Percentiles rank a stretch among this genome's conserved stretches.
Conservation (phyloP, 2,113 vertebrate genomes). For the Syngnathus typhle region DNA sequence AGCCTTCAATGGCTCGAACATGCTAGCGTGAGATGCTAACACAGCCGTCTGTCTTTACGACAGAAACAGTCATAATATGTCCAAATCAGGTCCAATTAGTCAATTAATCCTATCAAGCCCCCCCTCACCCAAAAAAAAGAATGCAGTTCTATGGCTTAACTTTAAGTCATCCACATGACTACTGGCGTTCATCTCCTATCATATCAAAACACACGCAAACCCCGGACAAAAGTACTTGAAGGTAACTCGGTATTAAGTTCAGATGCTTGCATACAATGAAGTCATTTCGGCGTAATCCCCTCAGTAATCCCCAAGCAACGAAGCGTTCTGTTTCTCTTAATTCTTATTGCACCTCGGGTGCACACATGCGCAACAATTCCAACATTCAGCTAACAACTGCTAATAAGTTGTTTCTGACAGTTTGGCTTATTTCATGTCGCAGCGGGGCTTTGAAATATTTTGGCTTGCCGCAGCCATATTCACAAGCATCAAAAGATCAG, state of each 20-base stretch:
- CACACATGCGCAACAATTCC: constrained; percentile 15
- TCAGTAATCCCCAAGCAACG: constrained; percentile 27
- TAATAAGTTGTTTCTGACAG: constrained; percentile 51
- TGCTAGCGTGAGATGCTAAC: neutral
- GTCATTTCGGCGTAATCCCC: constrained; percentile 33
- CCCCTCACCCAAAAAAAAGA: too few species aligned
- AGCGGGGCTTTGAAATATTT: constrained; percentile 56
- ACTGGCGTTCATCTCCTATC: neutral
- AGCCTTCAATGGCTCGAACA: neutral
- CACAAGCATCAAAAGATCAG: constrained; percentile 48
- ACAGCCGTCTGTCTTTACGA: neutral
- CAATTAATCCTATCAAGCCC: too few species aligned
- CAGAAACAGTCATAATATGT: too few species aligned
- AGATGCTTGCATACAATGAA: constrained; percentile 24
- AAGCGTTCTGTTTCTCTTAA: constrained; percentile 12
- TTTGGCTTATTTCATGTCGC: constrained; percentile 54
- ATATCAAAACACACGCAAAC: neutral
- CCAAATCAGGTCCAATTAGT: too few species aligned
- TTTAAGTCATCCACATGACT: neutral
- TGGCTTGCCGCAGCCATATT: constrained; percentile 50
- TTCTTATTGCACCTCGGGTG: constrained; percentile 17
- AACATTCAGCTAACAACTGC: constrained; percentile 23
- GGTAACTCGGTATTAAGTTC: constrained; percentile 25
- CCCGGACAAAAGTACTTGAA: neutral
- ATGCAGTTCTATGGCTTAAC: too few species aligned